Evolutionary conservation across 2,797 vertebrate species (phyloP).

Genomic region (Typhlichthys eigenmanni): DNA sequence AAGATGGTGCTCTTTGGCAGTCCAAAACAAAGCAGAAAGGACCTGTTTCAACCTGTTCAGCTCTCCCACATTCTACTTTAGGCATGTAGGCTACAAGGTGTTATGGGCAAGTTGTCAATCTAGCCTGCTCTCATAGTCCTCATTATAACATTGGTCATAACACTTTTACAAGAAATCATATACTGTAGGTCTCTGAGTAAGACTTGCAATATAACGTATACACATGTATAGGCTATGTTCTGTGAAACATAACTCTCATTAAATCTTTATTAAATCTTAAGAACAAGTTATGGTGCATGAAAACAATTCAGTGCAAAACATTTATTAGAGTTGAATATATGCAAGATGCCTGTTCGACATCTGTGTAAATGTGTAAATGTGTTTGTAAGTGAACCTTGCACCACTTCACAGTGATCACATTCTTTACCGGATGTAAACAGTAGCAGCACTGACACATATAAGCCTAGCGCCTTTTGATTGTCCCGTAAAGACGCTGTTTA

Average conservation of each 20-base stretch:
- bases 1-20: conserved; percentile 25
- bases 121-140: background rate
- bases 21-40: conserved; percentile 41
- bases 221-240: too few relatives aligned
- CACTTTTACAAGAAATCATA: background rate
- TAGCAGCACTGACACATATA: conserved; percentile 40
- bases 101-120: conserved; percentile 47
- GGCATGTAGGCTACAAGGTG: conserved; percentile 47
- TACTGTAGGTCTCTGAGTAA: background rate
- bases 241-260: too few relatives aligned
- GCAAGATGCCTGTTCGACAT: background rate
- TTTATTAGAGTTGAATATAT: background rate
- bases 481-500: conserved; percentile 48
- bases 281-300: background rate
- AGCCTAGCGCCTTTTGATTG: conserved; percentile 38
- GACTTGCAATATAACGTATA: too few relatives aligned
- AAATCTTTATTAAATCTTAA: too few relatives aligned
- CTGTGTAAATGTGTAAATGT: background rate
- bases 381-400: conserved; percentile 3
- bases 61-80: conserved; percentile 55
- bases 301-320: background rate
- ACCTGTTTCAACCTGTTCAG: conserved; percentile 57
- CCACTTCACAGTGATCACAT: background rate
- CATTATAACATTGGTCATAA: background rate
- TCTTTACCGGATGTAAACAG: conserved; percentile 50